Conservation (phyloP, 2,888 invertebrate species). For the Cephus nigrinus region DNA sequence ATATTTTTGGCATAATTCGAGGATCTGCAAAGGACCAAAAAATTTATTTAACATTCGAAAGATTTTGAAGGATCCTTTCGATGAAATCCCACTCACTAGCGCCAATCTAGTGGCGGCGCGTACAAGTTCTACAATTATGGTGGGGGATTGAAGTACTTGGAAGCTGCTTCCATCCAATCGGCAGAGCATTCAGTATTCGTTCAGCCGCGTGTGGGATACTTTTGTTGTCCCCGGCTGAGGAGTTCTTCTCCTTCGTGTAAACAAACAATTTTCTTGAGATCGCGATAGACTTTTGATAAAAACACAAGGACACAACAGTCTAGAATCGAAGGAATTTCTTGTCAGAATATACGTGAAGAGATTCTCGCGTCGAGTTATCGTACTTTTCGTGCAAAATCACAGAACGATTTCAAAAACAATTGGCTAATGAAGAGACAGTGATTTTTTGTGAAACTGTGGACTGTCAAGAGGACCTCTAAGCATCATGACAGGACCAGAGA, state of each 20-base stretch:
- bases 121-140: not conserved
- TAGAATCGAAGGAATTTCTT: not conserved
- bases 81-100: conserved; percentile 36
- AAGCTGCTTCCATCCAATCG: not conserved
- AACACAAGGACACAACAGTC: not conserved
- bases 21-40: not conserved
- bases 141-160: not conserved
- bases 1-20: not conserved
- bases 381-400: not conserved
- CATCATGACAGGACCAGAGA: not conserved
- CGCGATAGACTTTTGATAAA: not conserved
- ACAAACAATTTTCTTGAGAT: not conserved
- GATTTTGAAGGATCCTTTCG: conserved; percentile 6
- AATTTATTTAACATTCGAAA: not conserved
- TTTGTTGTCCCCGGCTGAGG: not conserved
- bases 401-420: not conserved
- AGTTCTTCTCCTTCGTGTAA: not conserved
- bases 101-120: conserved; percentile 41
- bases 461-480: not conserved
- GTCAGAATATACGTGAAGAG: not conserved
- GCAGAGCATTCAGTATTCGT: not conserved
- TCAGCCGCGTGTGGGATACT: not conserved
- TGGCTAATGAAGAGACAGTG: not conserved
- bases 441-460: not conserved
- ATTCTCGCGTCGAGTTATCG: not conserved